Conservation (phyloP, 2,113 vertebrate species). For the Podocnemis expansa region DNA sequence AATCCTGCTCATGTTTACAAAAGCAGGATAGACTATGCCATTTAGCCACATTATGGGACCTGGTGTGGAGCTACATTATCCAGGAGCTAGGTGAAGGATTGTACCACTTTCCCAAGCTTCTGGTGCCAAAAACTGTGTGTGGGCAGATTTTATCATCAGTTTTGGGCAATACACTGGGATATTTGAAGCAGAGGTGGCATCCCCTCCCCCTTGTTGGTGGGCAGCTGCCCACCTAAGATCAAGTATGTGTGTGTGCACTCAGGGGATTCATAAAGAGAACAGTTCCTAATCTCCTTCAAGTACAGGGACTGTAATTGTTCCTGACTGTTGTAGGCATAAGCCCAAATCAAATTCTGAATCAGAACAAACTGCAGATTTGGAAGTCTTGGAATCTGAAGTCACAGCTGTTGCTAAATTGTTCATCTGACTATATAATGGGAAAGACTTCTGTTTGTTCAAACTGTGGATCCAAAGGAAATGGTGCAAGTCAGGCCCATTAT, state of each 20-base stretch:
- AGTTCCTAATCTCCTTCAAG: not conserved
- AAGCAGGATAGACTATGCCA: not conserved
- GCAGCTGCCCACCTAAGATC: too few species aligned
- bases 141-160: too few species aligned
- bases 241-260: too few species aligned
- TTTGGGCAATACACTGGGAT: too few species aligned
- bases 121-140: too few species aligned
- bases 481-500: not conserved
- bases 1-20: not conserved
- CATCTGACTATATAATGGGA: not conserved
- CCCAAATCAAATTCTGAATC: not conserved
- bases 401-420: not conserved
- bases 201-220: too few species aligned
- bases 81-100: not conserved
- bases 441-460: not conserved
- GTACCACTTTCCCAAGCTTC: not conserved
- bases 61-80: not conserved
- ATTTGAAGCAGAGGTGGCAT: too few species aligned
- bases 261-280: not conserved
- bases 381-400: not conserved
- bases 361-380: not conserved
- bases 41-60: not conserved
- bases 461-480: not conserved
- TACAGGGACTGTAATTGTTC: not conserved
- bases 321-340: not conserved